Evolutionary conservation across 2,797 vertebrate genomes (phyloP), one percentile per base, ranked within the genome.

Genomic region (Anguilla obscura): DNA sequence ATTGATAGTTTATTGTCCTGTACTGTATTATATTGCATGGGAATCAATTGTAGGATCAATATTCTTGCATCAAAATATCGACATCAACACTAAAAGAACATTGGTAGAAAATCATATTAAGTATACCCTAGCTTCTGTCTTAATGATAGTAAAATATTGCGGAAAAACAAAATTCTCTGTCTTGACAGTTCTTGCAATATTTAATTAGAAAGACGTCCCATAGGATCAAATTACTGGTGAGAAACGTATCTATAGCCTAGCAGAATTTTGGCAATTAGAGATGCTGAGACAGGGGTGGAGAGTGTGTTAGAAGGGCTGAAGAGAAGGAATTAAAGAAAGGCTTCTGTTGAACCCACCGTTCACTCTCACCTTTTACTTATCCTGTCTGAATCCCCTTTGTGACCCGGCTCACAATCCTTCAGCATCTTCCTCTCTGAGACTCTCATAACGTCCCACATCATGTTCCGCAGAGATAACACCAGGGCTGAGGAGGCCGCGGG

Each of bases 401-500:
- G 14, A 18, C 82, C 87, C 1, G 63, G 24, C 63, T 30, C 21
- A 7, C 83, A 71, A 56, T 84, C 82, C 1, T 1, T 48, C 82
- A 84, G 80, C 52, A 79, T 48, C 18, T 3, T 45, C 21, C 56
- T 54, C 40, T 84, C 27, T 71, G 7, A 8, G 18, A 3, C 24
- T 18, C 2, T 3, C n/a, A 74, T 89, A 88, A 85, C 50, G 21
- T 87, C 87, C 83, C 54, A 85, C 63, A 88, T 88, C 69, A 82
- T 88, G 89, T 60, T 91, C 86, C 84, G 74, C 85, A 58, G 87
- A 74, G 89, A 92, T 89, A 91, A 86, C 63, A 88, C 88, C 82
- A 84, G 87, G 87, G 80, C 33, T 79, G 21, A 24, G 54, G 48
- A 87, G 87, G 86, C 84, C 85, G 88, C 88, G 88, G 90, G 54